Conservation (phyloP, 2,888 invertebrate species). For the Drosophila flavopinicola region DNA sequence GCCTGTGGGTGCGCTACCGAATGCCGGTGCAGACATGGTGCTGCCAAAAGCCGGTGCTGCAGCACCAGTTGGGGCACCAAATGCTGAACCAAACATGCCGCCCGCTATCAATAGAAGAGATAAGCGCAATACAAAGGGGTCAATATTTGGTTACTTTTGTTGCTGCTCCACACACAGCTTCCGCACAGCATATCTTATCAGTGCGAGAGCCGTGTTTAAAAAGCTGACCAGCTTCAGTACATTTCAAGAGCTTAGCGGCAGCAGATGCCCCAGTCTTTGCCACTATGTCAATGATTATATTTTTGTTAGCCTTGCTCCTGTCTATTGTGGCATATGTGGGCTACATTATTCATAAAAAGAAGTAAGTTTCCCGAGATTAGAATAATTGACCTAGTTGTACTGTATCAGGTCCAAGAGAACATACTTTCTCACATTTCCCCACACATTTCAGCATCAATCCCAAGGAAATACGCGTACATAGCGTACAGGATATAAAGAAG, state of each 20-base stretch:
- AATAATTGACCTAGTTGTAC: too few relatives aligned
- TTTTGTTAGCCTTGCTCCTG: conserved; percentile 44
- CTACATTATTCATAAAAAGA: conserved; percentile 62
- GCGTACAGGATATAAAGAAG: conserved; percentile 55
- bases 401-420: too few relatives aligned
- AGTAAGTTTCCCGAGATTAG: conserved; percentile 46
- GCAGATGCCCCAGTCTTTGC: conserved; percentile 17
- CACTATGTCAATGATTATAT: conserved; percentile 32
- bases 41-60: conserved; percentile 54
- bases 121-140: conserved; percentile 50
- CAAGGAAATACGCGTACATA: conserved; percentile 54
- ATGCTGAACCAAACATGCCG: conserved; percentile 80
- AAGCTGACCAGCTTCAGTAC: conserved; percentile 38
- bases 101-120: conserved; percentile 65
- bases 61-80: conserved; percentile 63
- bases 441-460: conserved; percentile 55
- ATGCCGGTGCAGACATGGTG: conserved; percentile 64
- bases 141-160: conserved; percentile 35
- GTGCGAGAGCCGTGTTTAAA: conserved; percentile 1
- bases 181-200: conserved; percentile 53
- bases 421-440: background rate
- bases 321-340: conserved; percentile 47
- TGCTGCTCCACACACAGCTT: conserved; percentile 25
- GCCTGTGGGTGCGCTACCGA: conserved; percentile 63
- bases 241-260: conserved; percentile 6